These are phyloP conservation scores for Habropoda laboriosa DNA, from an alignment of 1,140 invertebrate species.

Conservation along the genomic window DNA sequence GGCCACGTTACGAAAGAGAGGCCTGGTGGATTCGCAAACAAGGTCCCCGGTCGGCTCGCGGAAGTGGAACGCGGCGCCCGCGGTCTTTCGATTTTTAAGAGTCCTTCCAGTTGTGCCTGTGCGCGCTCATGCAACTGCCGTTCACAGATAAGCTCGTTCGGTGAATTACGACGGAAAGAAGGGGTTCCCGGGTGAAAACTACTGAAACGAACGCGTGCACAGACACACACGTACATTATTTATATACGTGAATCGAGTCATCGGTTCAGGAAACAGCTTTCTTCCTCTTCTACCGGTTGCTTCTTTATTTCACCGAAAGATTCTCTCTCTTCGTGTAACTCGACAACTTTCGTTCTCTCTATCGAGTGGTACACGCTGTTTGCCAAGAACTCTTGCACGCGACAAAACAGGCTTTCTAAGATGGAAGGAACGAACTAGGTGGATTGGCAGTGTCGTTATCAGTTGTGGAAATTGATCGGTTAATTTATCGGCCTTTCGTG, in stretches of 20 bases:
- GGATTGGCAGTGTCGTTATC: no score
- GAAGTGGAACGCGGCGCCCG: constrained; percentile 30
- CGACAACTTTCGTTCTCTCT: constrained; percentile 53
- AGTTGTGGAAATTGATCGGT: background rate
- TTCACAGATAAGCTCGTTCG: constrained; percentile 23
- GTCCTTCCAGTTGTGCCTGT: background rate
- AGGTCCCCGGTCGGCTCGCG: background rate
- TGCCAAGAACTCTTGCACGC: background rate
- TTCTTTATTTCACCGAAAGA: constrained; percentile 37
- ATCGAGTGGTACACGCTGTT: background rate
- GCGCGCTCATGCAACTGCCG: constrained; percentile 8
- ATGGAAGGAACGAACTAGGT: background rate
- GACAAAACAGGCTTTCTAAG: background rate
- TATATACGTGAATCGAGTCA: constrained; percentile 16
- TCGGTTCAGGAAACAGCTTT: constrained; percentile 57
- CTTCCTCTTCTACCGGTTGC: constrained; percentile 49
- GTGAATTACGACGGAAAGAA: constrained; percentile 42
- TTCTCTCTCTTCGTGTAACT: constrained; percentile 18
- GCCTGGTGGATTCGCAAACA: constrained; percentile 19
- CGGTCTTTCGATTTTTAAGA: constrained; percentile 23
- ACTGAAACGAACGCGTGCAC: constrained; percentile 11
- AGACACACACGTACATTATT: background rate
- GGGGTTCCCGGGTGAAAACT: constrained; percentile 56
- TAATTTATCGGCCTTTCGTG: background rate
- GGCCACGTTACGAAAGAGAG: background rate